Base-by-base conservation (phyloP, 2,888 invertebrate genomes). In the Spialia ferax region DNA sequence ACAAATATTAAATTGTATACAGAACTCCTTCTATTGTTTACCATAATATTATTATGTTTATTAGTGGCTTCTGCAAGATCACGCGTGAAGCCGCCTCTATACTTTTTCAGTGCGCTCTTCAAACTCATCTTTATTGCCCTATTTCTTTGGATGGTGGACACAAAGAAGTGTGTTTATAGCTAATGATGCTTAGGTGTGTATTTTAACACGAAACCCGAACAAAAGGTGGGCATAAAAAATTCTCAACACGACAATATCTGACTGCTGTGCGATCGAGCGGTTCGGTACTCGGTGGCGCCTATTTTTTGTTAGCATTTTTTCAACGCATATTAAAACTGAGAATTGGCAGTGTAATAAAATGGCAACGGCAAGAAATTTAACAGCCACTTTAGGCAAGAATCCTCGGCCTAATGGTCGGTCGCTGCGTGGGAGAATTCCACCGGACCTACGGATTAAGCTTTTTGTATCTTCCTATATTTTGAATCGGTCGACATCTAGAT, bases 151-250 rank as follows among this genome's bases (percentile, higher is more conserved):
- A 87, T 85, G 85, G 87, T 77, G 85, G 85, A 91, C 89, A 91
- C 90, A 93, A 92, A 91, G 89, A 90, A 83, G 84, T 85, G 85
- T 89, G 91, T 92, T 92, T 92, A 93, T 92, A 90, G 91, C 88
- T 91, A 91, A 93, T 92, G 89, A 91, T 92, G 86, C 85, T 91
- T 89, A 93, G 93, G 93, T 93, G 93, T 90, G 91, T 91, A 93
- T 93, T 93, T 93, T 93, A 93, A 93, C 93, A 93, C 93, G 89
- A 82, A 86, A 80, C 85, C 85, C 84, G 76, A 84, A 85, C 84
- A 85, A 88, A 92, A 86, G 85, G 82, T 80, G 78, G 77, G 77
- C 70, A 78, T 88, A 92, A 93, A 92, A 93, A 93, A 89, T 85
- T 85, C 81, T 82, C 85, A 83, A 88, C 88, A 87, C 83, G 79